These are phyloP conservation scores for Alosa alosa DNA, from an alignment of 2,113 vertebrate genomes.

Conservation along the genomic window DNA sequence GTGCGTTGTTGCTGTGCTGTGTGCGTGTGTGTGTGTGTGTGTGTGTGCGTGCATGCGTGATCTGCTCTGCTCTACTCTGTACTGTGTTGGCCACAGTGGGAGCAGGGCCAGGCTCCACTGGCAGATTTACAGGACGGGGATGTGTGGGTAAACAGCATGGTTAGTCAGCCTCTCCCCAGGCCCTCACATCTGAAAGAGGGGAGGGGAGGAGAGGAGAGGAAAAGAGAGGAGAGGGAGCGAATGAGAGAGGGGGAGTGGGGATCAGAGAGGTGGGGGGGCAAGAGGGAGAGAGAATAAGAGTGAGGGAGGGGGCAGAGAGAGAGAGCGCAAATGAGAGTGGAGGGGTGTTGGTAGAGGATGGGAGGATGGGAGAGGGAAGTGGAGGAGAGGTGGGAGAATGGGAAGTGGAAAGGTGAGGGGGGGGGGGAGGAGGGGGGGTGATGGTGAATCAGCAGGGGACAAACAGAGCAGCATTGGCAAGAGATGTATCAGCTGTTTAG, in stretches of 20 bases:
- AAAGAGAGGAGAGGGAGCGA: conserved; percentile 42
- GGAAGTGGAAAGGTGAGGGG: background rate
- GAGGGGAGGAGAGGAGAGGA: background rate
- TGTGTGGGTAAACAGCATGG: conserved; percentile 65
- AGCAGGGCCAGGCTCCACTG: conserved; percentile 54
- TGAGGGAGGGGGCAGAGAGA: background rate
- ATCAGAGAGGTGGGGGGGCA: background rate
- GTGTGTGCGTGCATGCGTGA: background rate
- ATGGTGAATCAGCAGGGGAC: background rate
- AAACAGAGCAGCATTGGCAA: no score
- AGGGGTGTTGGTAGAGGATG: background rate
- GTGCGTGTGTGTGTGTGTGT: background rate
- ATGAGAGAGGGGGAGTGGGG: background rate
- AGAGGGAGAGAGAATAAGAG: background rate
- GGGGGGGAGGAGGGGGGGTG: background rate
- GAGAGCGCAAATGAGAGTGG: background rate
- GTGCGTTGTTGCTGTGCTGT: background rate
- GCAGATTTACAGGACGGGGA: conserved; percentile 65
- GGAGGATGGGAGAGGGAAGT: conserved; percentile 58
- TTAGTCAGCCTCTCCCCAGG: conserved; percentile 61
- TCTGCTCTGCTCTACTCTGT: conserved; percentile 21
- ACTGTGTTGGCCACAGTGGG: conserved; percentile 61
- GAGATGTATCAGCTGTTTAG: background rate
- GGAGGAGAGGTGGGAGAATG: background rate
- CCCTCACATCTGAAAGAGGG: conserved; percentile 39